Conservation (phyloP, 2,888 invertebrate genomes). For the Gari tellinella region DNA sequence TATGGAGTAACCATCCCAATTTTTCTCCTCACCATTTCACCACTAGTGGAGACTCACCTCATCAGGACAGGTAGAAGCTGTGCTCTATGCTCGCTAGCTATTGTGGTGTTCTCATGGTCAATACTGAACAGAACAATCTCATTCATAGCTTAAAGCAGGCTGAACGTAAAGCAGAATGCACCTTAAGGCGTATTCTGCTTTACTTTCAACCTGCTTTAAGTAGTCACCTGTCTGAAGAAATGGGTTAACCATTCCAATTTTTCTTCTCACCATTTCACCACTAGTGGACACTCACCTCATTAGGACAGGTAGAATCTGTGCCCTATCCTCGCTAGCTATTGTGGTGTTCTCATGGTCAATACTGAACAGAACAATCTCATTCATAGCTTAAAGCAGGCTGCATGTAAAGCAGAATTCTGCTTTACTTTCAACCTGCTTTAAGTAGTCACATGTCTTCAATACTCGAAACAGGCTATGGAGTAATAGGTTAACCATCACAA, state of each 20-base stretch:
- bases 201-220: no score
- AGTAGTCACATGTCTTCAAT: constrained; percentile 92
- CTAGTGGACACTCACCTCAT: constrained; percentile 85
- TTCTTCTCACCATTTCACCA: no score
- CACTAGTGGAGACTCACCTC: no score
- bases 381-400: constrained; percentile 94
- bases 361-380: constrained; percentile 92
- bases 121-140: constrained; percentile 93
- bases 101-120: constrained; percentile 88
- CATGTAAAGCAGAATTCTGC: constrained; percentile 91
- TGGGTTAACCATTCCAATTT: no score
- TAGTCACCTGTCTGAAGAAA: no score
- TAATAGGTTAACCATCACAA: constrained; percentile 90
- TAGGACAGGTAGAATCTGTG: constrained; percentile 85
- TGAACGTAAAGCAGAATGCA: no score
- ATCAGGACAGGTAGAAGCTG: constrained; percentile 85
- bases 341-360: constrained; percentile 90
- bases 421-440: constrained; percentile 91
- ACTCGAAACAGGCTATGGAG: no score
- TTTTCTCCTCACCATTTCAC: no score
- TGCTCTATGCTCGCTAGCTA: constrained; percentile 90
- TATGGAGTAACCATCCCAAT: no score
- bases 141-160: no score
- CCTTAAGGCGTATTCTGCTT: no score
- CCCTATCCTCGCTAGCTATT: constrained; percentile 90